Evolutionary conservation across 2,797 vertebrate species (phyloP).

Genomic region (Alauda arvensis): DNA sequence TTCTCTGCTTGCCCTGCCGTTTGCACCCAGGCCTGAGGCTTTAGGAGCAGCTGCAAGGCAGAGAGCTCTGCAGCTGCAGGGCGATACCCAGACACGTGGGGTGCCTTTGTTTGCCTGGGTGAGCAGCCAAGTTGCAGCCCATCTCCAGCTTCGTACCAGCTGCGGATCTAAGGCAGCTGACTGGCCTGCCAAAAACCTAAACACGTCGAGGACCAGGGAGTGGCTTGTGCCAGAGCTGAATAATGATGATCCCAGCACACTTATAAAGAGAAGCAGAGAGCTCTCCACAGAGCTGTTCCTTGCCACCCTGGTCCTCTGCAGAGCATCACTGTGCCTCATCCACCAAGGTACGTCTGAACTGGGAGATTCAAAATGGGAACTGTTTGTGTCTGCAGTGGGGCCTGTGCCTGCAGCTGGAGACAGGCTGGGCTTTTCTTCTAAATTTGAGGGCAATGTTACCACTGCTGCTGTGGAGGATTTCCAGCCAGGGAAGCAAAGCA

Average conservation of each 20-base stretch:
- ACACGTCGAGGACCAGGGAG: slow-evolving; percentile 27
- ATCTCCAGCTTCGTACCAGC: slow-evolving; percentile 59
- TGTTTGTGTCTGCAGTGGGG: fast-evolving
- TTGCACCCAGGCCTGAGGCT: not conserved
- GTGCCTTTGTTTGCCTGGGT: slow-evolving; percentile 54
- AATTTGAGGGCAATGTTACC: not conserved
- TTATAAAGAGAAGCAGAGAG: slow-evolving; percentile 59
- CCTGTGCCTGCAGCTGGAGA: not conserved
- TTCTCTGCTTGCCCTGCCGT: not conserved
- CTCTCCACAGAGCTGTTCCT: not conserved
- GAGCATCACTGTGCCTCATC: not conserved
- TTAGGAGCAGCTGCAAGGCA: not conserved
- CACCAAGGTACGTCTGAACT: slow-evolving; percentile 51
- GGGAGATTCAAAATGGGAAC: not conserved
- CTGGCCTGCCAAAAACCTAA: slow-evolving; percentile 24
- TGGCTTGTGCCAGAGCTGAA: slow-evolving; percentile 45
- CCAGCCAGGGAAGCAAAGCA: not conserved
- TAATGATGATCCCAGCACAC: slow-evolving; percentile 6
- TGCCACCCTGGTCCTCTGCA: not conserved
- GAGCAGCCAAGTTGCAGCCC: slow-evolving; percentile 65
- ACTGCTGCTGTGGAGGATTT: not conserved
- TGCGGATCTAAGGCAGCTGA: slow-evolving; percentile 60
- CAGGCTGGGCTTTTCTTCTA: not conserved
- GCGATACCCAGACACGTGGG: not conserved
- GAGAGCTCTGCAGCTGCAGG: not conserved